Percentiles rank a stretch among this genome's conserved stretches.
These are phyloP conservation scores for Dryoscopus gambensis DNA, from an alignment of 2,113 vertebrate species.

Conservation along the genomic window DNA sequence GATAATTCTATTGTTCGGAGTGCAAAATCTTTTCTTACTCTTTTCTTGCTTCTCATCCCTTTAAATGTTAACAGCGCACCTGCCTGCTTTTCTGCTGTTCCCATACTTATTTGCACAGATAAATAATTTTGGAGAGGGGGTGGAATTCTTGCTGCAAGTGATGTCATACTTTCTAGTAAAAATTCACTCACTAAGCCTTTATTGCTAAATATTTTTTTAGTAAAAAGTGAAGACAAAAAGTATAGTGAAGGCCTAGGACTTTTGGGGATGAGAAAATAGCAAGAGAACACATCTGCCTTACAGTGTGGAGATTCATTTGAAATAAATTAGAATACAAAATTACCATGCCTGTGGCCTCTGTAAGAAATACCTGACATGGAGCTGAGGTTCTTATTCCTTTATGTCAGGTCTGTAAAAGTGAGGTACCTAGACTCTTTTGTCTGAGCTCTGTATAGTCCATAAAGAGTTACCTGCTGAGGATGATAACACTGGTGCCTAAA, in stretches of 20 bases:
- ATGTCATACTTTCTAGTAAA: background rate
- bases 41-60: background rate
- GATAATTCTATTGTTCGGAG: background rate
- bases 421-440: background rate
- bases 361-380: background rate
- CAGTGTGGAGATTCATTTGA: background rate
- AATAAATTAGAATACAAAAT: background rate
- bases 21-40: background rate
- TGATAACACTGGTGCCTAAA: background rate
- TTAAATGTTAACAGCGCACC: background rate
- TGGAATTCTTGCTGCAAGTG: background rate
- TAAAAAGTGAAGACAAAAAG: background rate
- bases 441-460: background rate
- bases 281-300: background rate
- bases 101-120: background rate
- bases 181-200: background rate
- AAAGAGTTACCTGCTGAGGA: background rate
- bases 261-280: background rate
- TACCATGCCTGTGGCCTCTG: background rate
- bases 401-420: background rate
- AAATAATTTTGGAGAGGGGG: background rate
- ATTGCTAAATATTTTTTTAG: background rate
- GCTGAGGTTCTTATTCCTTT: background rate
- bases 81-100: background rate
- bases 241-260: background rate